phyloP scores from a whole-genome alignment of 2,113 vertebrate genomes.

The Gobius niger region DNA sequence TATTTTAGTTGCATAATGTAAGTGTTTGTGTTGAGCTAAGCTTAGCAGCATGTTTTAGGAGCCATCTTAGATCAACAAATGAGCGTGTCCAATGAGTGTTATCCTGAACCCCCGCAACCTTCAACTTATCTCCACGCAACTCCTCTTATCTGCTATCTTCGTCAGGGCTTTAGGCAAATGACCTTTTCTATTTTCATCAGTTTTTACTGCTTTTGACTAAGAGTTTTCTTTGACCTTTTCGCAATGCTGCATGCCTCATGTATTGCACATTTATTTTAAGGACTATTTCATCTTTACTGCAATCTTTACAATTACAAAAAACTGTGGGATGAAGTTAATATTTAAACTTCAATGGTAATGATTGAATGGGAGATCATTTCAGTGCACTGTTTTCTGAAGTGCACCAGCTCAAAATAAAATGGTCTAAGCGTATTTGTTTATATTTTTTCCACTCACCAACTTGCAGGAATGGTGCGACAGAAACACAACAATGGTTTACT shows the following conservation, averaged over 20 bases:
- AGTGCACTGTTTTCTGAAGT: background rate
- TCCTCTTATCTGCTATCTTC: conserved; percentile 12
- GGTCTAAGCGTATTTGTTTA: background rate
- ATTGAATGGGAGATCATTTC: background rate
- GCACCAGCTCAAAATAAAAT: conserved; percentile 5
- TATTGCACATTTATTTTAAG: background rate
- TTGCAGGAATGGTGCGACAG: conserved; percentile 7
- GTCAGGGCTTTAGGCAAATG: conserved; percentile 12
- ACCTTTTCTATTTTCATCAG: conserved; percentile 18
- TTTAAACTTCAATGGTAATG: background rate
- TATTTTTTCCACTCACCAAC: conserved; percentile 20
- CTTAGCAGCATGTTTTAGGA: background rate
- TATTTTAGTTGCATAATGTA: too few relatives aligned
- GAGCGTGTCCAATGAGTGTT: background rate
- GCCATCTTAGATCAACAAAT: background rate
- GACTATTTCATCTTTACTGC: background rate
- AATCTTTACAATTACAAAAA: conserved; percentile 9
- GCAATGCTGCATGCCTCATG: background rate
- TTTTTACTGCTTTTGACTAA: conserved; percentile 26
- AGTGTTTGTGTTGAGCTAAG: background rate
- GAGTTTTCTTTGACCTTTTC: conserved; percentile 29
- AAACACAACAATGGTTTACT: conserved; percentile 17
- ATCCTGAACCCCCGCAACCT: background rate
- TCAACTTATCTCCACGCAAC: conserved; percentile 18
- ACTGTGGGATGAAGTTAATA: background rate